These are phyloP conservation scores for Agrochola lota DNA, from an alignment of 2,888 invertebrate genomes.

Conservation along the genomic window DNA sequence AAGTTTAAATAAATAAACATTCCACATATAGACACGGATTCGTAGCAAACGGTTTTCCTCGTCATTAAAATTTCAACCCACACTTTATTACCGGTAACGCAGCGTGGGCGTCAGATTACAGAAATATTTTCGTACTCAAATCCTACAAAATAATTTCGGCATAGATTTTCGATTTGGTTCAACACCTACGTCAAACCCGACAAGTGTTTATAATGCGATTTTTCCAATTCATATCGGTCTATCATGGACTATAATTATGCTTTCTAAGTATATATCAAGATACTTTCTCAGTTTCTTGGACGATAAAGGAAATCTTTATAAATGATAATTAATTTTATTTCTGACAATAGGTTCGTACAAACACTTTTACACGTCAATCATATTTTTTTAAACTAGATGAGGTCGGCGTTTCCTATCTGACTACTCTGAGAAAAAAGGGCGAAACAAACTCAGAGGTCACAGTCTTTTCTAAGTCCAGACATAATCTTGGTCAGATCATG, in stretches of 20 bases:
- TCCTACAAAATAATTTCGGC: neutral
- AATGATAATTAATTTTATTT: no score
- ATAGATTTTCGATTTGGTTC: constrained; percentile 17
- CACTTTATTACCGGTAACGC: constrained; percentile 27
- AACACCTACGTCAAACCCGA: neutral
- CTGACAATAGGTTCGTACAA: no score
- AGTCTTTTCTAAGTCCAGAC: no score
- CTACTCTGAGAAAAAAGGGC: no score
- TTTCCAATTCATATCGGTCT: neutral
- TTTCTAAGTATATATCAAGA: neutral
- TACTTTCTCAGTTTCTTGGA: neutral
- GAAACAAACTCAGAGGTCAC: no score
- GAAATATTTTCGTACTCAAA: constrained; percentile 29
- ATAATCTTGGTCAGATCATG: no score
- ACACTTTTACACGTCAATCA: no score
- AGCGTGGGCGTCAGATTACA: constrained; percentile 13
- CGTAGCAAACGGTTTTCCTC: constrained; percentile 20
- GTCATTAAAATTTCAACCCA: constrained; percentile 37
- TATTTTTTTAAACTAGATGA: no score
- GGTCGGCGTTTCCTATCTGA: no score
- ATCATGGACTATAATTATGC: neutral
- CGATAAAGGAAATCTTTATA: neutral
- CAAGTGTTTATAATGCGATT: neutral
- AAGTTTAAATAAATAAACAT: constrained; percentile 15
- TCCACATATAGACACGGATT: neutral